phyloP scores from a whole-genome alignment of 2,113 vertebrate genomes.

The Ciconia maguari region DNA sequence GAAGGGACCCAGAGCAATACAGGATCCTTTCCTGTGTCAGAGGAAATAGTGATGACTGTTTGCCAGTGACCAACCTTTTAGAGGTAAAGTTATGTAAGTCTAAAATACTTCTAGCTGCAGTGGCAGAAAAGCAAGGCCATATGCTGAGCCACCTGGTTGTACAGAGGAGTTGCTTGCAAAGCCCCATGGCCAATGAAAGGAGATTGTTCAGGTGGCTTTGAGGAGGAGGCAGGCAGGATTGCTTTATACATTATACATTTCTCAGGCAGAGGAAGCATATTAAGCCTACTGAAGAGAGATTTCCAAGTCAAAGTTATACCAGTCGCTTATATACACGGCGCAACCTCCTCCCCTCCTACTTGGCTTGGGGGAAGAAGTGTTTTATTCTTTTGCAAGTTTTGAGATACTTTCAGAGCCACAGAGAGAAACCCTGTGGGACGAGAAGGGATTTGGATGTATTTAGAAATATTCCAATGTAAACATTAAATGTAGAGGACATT shows the following conservation, averaged over 20 bases:
- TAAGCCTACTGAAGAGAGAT: slow-evolving; percentile 32
- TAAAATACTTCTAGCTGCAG: neutral
- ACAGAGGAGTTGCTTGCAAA: slow-evolving; percentile 6
- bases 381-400: slow-evolving; percentile 24
- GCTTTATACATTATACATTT: slow-evolving; percentile 34
- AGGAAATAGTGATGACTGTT: neutral
- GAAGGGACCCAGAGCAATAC: neutral
- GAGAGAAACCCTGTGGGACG: neutral
- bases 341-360: neutral
- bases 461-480: neutral
- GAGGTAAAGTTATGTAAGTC: neutral
- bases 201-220: slow-evolving; percentile 69
- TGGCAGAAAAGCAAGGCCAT: neutral
- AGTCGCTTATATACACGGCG: neutral
- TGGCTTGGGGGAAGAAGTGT: neutral
- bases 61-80: neutral
- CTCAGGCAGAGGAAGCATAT: slow-evolving; percentile 24
- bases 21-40: neutral
- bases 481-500: slow-evolving; percentile 10
- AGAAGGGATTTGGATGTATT: neutral
- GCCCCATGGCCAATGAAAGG: slow-evolving; percentile 62
- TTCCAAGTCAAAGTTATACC: slow-evolving; percentile 53
- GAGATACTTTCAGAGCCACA: neutral
- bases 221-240: slow-evolving; percentile 34
- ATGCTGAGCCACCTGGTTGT: slow-evolving; percentile 3